Conservation (phyloP, 2,113 vertebrate species). For the Rana temporaria region DNA sequence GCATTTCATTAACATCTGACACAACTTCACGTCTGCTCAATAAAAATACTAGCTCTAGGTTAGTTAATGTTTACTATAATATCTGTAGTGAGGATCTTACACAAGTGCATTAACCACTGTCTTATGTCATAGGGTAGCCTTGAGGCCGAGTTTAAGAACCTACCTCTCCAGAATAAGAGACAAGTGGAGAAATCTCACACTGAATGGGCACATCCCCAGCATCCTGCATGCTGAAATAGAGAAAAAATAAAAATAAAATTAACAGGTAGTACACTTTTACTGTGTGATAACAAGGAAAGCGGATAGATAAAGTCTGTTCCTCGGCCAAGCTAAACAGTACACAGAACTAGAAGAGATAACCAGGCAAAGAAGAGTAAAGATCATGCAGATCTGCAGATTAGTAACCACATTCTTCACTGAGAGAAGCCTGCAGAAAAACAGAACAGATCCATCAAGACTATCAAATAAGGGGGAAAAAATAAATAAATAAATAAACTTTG, state of each 20-base stretch:
- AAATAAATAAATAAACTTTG: no score
- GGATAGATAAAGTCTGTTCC: background rate
- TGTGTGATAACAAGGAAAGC: background rate
- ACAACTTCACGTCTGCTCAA: no score
- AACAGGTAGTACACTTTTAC: no score
- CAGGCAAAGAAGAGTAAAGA: background rate
- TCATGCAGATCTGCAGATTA: background rate
- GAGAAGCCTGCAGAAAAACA: background rate
- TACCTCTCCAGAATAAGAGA: constrained; percentile 96
- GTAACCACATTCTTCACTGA: background rate
- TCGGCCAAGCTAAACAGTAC: background rate
- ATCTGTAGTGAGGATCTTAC: no score
- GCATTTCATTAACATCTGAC: no score
- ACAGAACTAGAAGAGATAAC: background rate
- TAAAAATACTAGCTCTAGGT: no score
- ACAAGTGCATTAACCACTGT: no score
- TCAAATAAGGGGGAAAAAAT: no score
- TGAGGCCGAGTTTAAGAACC: constrained; percentile 58
- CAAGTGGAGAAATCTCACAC: constrained; percentile 94
- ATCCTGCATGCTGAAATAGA: constrained; percentile 84
- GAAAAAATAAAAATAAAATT: background rate
- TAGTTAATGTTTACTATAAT: no score
- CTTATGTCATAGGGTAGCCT: no score
- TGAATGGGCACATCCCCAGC: constrained; percentile 91
- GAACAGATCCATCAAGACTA: no score